phyloP scores from a whole-genome alignment of 2,113 vertebrate species.

The Sphaerodactylus townsendi region DNA sequence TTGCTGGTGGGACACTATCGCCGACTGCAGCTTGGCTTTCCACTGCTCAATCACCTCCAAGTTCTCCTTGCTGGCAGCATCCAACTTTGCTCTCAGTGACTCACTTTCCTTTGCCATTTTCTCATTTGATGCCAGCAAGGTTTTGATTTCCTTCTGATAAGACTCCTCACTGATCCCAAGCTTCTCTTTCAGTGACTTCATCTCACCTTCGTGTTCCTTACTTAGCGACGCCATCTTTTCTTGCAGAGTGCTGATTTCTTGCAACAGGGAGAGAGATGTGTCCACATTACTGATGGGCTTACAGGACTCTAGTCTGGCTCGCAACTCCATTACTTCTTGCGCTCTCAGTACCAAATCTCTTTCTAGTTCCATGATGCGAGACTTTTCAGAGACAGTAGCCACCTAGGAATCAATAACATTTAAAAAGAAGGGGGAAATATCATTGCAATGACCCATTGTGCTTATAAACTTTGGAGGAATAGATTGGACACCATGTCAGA shows the following conservation, averaged over 20 bases:
- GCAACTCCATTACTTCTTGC: slow-evolving; percentile 88
- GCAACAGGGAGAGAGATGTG: slow-evolving; percentile 80
- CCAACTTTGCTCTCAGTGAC: slow-evolving; percentile 82
- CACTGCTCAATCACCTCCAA: slow-evolving; percentile 80
- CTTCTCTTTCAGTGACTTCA: slow-evolving; percentile 76
- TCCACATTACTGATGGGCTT: slow-evolving; percentile 78
- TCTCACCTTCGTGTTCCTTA: slow-evolving; percentile 77
- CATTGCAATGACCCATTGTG: not conserved
- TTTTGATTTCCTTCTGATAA: slow-evolving; percentile 76
- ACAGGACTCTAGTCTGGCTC: slow-evolving; percentile 80
- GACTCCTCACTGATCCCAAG: slow-evolving; percentile 78
- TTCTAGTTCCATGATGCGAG: slow-evolving; percentile 96
- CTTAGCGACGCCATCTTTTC: slow-evolving; percentile 80
- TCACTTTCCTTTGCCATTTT: slow-evolving; percentile 86
- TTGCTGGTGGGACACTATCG: slow-evolving; percentile 86
- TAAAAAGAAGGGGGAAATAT: slow-evolving; percentile 30
- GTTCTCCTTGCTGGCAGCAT: slow-evolving; percentile 87
- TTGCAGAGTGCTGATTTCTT: slow-evolving; percentile 87
- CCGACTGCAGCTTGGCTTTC: slow-evolving; percentile 87
- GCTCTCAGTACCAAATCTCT: slow-evolving; percentile 83
- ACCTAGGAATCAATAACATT: slow-evolving; percentile 79
- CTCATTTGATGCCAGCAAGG: slow-evolving; percentile 77
- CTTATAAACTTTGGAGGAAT: not conserved
- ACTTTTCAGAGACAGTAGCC: slow-evolving; percentile 95
- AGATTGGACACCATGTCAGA: not conserved